Evolutionary conservation across 2,113 vertebrate genomes (phyloP).

Genomic region (Tachuris rubrigastra): DNA sequence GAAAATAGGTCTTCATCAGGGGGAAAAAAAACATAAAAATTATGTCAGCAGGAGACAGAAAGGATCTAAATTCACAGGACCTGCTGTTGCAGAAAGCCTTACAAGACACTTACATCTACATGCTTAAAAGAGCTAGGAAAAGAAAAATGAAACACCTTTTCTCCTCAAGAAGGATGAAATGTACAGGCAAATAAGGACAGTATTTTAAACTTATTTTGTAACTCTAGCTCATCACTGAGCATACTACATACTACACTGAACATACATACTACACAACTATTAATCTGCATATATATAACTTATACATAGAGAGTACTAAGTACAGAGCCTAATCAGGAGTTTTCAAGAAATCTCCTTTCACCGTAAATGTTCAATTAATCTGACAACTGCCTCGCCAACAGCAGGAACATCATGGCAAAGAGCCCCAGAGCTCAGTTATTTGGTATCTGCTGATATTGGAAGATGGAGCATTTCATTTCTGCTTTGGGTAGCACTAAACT

Average conservation of each 20-base stretch:
- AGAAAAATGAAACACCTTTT: background rate
- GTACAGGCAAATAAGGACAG: background rate
- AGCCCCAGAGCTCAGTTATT: background rate
- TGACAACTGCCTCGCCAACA: background rate
- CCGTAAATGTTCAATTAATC: background rate
- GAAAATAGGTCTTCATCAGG: background rate
- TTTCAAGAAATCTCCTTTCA: background rate
- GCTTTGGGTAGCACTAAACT: background rate
- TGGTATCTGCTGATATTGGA: background rate
- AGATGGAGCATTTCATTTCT: background rate
- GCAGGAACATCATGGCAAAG: background rate
- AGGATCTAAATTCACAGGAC: background rate
- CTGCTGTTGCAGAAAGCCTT: background rate
- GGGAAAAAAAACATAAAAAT: background rate
- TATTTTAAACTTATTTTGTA: background rate
- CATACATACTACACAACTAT: background rate
- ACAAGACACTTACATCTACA: background rate
- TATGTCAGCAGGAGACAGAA: background rate
- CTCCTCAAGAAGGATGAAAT: background rate
- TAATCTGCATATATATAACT: background rate
- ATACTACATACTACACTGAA: too few relatives aligned
- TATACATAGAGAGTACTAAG: background rate
- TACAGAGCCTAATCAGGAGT: background rate
- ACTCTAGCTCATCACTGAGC: background rate
- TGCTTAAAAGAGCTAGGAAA: background rate